Conservation (phyloP, 2,888 invertebrate species). For the Oscheius sp. region DNA sequence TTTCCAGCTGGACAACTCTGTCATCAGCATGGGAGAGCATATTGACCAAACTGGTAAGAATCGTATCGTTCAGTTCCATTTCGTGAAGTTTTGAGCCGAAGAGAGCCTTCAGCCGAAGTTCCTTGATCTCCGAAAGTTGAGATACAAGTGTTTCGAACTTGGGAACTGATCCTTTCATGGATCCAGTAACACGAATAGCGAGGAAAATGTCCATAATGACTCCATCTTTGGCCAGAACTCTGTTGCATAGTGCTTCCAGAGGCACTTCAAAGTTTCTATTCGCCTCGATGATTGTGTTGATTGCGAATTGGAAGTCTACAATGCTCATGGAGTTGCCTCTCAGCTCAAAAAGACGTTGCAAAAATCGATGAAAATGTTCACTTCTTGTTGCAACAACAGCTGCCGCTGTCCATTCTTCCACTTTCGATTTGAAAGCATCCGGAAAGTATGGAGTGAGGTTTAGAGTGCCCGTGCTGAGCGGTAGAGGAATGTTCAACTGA, state of each 20-base stretch:
- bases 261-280: neutral
- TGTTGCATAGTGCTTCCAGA: neutral
- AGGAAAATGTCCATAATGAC: neutral
- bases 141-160: neutral
- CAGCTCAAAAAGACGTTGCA: neutral
- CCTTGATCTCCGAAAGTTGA: neutral
- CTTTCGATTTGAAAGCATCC: neutral
- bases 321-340: slow-evolving; percentile 3
- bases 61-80: neutral
- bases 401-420: slow-evolving; percentile 6
- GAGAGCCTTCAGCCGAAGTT: slow-evolving; percentile 2
- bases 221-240: neutral
- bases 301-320: neutral
- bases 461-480: neutral
- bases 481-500: neutral
- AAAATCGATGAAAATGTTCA: neutral
- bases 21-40: slow-evolving; percentile 22
- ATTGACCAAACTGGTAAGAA: neutral
- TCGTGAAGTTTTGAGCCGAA: slow-evolving; percentile 24
- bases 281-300: slow-evolving; percentile 13
- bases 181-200: neutral
- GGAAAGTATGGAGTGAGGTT: neutral
- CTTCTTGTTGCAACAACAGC: neutral
- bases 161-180: neutral
- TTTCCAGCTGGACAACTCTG: slow-evolving; percentile 2